Percentiles rank a stretch among this genome's conserved stretches.
phyloP scores from a whole-genome alignment of 2,797 vertebrate genomes.

The Rhinophrynus dorsalis region DNA sequence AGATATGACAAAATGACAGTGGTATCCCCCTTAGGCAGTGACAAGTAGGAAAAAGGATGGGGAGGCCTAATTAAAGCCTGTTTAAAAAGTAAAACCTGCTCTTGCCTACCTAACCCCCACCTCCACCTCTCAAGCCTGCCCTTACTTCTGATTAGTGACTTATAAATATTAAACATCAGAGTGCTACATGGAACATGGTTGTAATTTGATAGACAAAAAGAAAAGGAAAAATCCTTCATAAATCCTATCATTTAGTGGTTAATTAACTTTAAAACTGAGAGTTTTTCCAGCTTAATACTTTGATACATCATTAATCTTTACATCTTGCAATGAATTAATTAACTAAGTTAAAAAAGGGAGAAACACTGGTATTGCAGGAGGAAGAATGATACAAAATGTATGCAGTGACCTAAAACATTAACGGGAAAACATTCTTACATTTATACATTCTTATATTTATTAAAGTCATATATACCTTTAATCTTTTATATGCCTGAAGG shows the following conservation, averaged over 20 bases:
- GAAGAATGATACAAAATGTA: constrained; percentile 64
- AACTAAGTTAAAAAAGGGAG: not conserved
- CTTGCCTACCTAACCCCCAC: not conserved
- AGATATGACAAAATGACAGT: not conserved
- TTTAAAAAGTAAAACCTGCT: constrained; percentile 14
- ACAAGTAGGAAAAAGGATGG: constrained; percentile 1
- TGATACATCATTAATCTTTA: constrained; percentile 34
- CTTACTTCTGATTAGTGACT: constrained; percentile 14
- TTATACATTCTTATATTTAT: too few relatives aligned
- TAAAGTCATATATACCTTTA: too few relatives aligned
- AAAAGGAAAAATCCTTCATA: constrained; percentile 7
- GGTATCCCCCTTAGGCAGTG: too few relatives aligned
- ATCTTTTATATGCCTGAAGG: too few relatives aligned
- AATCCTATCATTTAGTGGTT: constrained; percentile 17
- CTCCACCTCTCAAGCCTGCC: not conserved
- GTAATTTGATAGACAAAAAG: not conserved
- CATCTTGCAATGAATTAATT: constrained; percentile 4
- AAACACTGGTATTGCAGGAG: too few relatives aligned
- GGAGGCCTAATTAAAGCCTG: not conserved
- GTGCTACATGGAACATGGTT: not conserved
- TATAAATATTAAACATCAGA: constrained; percentile 11
- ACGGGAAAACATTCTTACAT: too few relatives aligned
- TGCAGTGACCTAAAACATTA: constrained; percentile 66
- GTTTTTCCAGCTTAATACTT: constrained; percentile 25
- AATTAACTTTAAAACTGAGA: constrained; percentile 37